phyloP scores from a whole-genome alignment of 2,113 vertebrate genomes.

The Buteo buteo region DNA sequence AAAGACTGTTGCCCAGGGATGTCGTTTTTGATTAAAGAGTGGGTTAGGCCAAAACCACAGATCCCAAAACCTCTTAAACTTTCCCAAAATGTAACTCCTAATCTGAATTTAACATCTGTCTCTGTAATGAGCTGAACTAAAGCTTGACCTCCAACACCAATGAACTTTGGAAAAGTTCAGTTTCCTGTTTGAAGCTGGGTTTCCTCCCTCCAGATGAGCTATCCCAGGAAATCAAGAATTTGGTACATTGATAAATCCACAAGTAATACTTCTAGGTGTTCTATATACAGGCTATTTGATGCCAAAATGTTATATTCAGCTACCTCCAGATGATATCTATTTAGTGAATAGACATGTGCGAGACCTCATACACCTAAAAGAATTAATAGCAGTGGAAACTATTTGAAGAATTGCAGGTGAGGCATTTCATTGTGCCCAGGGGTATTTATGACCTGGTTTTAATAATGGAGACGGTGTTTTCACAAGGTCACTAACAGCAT shows the following conservation, averaged over 20 bases:
- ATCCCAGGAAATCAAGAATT: background rate
- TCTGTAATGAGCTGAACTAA: background rate
- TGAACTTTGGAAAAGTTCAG: background rate
- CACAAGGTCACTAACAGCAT: conserved; percentile 18
- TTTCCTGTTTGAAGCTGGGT: background rate
- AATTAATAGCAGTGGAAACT: conserved; percentile 59
- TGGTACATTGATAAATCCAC: background rate
- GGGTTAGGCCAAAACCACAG: conserved; percentile 15
- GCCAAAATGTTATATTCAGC: background rate
- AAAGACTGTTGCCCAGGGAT: background rate
- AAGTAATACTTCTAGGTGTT: background rate
- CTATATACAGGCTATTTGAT: background rate
- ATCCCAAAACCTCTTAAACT: conserved; percentile 5
- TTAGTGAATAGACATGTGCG: background rate
- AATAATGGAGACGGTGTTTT: conserved; percentile 30
- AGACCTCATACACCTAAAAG: conserved; percentile 20
- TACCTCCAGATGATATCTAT: conserved; percentile 15
- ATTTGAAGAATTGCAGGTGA: conserved; percentile 66
- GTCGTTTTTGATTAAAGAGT: background rate
- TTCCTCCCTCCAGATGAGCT: background rate
- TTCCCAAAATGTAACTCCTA: background rate
- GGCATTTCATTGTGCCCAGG: conserved; percentile 36
- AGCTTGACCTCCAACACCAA: background rate
- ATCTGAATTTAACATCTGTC: conserved; percentile 26
- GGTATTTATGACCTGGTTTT: conserved; percentile 52